These are phyloP conservation scores for Coptotermes formosanus DNA, from an alignment of 1,140 invertebrate species.

Conservation along the genomic window DNA sequence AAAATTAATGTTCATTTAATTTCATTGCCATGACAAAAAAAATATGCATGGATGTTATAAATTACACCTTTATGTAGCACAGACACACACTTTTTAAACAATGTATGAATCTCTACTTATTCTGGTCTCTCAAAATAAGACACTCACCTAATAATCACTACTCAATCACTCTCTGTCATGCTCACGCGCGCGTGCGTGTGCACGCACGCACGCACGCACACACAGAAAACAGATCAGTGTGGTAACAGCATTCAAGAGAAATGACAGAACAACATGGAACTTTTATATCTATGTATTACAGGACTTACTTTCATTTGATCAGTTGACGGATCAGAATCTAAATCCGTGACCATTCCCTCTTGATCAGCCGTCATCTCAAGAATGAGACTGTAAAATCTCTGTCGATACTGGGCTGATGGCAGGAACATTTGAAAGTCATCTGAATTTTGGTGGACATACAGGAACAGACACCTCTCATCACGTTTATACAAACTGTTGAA, in stretches of 20 bases:
- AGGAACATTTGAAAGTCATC: conserved; percentile 99
- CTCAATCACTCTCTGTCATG: too few relatives aligned
- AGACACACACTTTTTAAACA: too few relatives aligned
- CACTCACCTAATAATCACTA: too few relatives aligned
- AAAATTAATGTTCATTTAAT: too few relatives aligned
- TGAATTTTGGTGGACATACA: conserved; percentile 97
- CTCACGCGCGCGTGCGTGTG: too few relatives aligned
- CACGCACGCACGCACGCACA: too few relatives aligned
- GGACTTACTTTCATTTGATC: conserved; percentile 65
- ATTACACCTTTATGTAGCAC: too few relatives aligned
- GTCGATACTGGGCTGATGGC: conserved; percentile 80
- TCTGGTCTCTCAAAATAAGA: too few relatives aligned
- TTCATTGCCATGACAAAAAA: too few relatives aligned
- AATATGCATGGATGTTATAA: too few relatives aligned
- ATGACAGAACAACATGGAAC: conserved; percentile 23
- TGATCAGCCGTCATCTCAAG: conserved; percentile 83
- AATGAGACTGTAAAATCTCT: conserved; percentile 78
- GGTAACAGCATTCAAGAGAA: background rate
- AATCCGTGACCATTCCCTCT: conserved; percentile 78
- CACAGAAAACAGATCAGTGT: background rate
- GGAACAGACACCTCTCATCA: conserved; percentile 91
- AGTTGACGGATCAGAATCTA: conserved; percentile 68
- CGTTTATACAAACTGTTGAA: conserved; percentile 81
- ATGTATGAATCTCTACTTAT: too few relatives aligned
- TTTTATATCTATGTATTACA: background rate